A percentile compares a stretch with the other conserved stretches of the same genome.
Conservation (phyloP, 2,113 vertebrate genomes). For the Mohoua ochrocephala region DNA sequence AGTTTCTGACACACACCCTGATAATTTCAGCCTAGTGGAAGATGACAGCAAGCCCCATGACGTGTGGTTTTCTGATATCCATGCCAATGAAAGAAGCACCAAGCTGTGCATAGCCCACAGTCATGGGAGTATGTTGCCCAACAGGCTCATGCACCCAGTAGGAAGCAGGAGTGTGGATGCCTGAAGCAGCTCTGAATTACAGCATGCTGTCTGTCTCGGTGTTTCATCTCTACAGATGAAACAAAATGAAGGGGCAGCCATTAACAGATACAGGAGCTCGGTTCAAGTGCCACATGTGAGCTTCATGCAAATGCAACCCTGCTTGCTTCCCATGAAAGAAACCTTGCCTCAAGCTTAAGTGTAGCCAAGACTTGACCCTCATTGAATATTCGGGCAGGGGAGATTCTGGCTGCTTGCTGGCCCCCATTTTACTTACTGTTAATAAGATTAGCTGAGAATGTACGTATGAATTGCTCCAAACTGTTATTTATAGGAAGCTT, state of each 20-base stretch:
- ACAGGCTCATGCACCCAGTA: neutral
- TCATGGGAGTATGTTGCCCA: neutral
- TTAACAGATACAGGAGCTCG: neutral
- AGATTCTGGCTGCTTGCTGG: neutral
- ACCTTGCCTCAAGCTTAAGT: neutral
- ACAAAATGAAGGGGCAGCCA: neutral
- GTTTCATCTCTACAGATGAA: constrained; percentile 6
- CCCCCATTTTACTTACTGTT: neutral
- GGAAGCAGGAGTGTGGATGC: neutral
- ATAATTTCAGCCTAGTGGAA: neutral
- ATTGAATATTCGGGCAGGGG: neutral
- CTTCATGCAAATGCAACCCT: neutral
- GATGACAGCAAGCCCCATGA: neutral
- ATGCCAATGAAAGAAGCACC: neutral
- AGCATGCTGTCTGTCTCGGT: neutral
- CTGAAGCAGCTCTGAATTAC: neutral
- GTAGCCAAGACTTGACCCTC: neutral
- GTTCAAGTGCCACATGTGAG: neutral
- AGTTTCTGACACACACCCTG: neutral
- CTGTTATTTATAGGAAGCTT: neutral
- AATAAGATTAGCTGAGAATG: neutral
- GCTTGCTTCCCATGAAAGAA: neutral
- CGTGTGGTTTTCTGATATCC: neutral
- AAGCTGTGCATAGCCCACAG: neutral
- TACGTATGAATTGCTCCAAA: neutral